Conservation (phyloP, 2,888 invertebrate genomes). For the Melipona bicolor region DNA sequence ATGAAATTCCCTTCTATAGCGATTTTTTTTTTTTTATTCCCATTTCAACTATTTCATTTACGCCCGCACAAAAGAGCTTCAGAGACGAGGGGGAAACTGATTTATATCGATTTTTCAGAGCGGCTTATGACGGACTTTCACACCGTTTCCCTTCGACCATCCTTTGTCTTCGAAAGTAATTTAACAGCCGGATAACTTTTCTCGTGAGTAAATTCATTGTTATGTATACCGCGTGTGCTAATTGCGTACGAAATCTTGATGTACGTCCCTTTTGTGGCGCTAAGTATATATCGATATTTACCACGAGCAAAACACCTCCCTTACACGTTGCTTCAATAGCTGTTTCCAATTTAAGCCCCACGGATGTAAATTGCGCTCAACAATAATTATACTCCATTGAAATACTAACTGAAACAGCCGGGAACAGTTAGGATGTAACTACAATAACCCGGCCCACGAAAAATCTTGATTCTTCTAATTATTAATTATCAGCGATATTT, state of each 20-base stretch:
- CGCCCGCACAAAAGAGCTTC: not conserved
- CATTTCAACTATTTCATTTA: not conserved
- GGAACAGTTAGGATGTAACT: too few relatives aligned
- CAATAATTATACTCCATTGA: too few relatives aligned
- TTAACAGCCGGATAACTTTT: not conserved
- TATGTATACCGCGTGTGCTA: not conserved
- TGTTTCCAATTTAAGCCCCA: not conserved
- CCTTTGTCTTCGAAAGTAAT: not conserved
- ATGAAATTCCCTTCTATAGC: not conserved
- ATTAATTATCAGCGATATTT: too few relatives aligned
- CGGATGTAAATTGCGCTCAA: too few relatives aligned
- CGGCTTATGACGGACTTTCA: not conserved
- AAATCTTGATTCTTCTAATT: too few relatives aligned
- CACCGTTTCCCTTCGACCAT: not conserved
- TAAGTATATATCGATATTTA: not conserved
- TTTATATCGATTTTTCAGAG: constrained; percentile 3
- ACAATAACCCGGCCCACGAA: too few relatives aligned
- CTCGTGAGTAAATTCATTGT: not conserved
- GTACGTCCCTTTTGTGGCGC: not conserved
- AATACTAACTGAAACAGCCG: too few relatives aligned
- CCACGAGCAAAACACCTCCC: not conserved
- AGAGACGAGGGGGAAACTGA: not conserved
- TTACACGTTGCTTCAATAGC: not conserved
- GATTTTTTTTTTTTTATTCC: too few relatives aligned
- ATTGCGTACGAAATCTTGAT: not conserved